Base-by-base conservation (phyloP, 2,113 vertebrate genomes). In the Tinamus guttatus region DNA sequence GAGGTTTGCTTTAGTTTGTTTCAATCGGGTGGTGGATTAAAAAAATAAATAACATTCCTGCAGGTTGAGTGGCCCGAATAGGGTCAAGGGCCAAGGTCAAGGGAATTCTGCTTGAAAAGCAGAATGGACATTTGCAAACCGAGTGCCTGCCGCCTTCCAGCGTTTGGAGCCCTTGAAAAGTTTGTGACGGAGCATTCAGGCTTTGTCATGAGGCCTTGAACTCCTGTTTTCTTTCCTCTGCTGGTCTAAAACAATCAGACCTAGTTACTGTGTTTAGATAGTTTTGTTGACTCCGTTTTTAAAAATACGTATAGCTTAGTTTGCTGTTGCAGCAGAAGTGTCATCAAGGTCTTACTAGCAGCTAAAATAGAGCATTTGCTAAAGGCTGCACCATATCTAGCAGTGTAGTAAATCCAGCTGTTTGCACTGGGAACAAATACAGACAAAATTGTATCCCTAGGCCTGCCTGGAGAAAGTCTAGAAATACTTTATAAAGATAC, bases 1-100 rank as follows among this genome's bases (percentile, higher is more conserved):
- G 73, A 86, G 64, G 45, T 69, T 74, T 83, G 32, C 43, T 86
- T 81, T 69, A 16, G 13, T 65, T 86, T 88, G 24, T 63, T 94
- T 80, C 28, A 13, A 10, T n/a, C 16, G 41, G 63, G n/a, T 47
- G 21, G 22, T 32, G 11, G 17, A 63, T 76, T 76, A 28, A 40
- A 47, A 73, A 71, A 47, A n/a, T 16, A 32, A 15, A 32, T 7
- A 41, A 30, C 8, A 80, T 88, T 8, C 22, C 34, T 73, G 2
- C 63, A 56, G 47, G 11, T n/a, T 7, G 3, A 76, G 34, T 15
- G 85, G 20, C 52, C 15, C 36, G 36, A 36, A 36, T 15, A 36
- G 22, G 2, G 4, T 70, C 1, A 3, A 13, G 19, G 20, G 28
- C 41, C 25, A 74, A 70, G 15, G 58, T 27, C n/a, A 67, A 7